Evolutionary conservation across 2,113 vertebrate genomes (phyloP).

Genomic region (Platanista minor): DNA sequence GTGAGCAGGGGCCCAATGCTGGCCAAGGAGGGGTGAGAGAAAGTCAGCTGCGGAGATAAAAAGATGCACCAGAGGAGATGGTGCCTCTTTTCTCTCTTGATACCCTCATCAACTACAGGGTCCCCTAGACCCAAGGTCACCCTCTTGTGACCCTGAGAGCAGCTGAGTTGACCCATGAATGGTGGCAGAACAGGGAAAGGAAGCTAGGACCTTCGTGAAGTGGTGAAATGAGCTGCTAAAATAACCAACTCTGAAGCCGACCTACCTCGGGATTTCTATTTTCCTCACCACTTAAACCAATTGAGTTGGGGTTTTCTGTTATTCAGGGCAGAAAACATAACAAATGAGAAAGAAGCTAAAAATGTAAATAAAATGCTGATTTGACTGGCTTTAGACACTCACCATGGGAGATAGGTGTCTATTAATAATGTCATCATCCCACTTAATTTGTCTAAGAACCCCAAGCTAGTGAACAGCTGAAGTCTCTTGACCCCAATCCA

Average conservation of each 20-base stretch:
- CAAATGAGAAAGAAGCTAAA: conserved; percentile 28
- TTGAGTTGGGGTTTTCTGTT: not conserved
- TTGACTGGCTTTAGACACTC: not conserved
- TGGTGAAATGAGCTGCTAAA: not conserved
- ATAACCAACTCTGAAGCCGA: not conserved
- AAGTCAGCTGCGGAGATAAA: not conserved
- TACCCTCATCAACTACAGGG: not conserved
- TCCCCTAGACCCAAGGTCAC: not conserved
- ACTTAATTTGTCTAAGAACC: not conserved
- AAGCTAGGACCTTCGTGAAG: not conserved
- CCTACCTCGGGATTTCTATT: not conserved
- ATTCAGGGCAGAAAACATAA: not conserved
- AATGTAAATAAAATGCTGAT: not conserved
- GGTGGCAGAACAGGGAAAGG: not conserved
- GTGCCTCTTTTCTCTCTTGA: not conserved
- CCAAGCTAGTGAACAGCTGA: not conserved
- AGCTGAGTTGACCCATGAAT: not conserved
- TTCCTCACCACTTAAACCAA: not conserved
- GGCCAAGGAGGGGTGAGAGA: not conserved
- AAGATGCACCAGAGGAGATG: not conserved
- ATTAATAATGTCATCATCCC: not conserved
- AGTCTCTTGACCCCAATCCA: not conserved
- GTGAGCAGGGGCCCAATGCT: not conserved
- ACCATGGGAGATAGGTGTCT: not conserved
- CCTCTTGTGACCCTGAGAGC: not conserved